These are phyloP conservation scores for Bubo scandiacus DNA, from an alignment of 2,113 vertebrate genomes.

Conservation along the genomic window DNA sequence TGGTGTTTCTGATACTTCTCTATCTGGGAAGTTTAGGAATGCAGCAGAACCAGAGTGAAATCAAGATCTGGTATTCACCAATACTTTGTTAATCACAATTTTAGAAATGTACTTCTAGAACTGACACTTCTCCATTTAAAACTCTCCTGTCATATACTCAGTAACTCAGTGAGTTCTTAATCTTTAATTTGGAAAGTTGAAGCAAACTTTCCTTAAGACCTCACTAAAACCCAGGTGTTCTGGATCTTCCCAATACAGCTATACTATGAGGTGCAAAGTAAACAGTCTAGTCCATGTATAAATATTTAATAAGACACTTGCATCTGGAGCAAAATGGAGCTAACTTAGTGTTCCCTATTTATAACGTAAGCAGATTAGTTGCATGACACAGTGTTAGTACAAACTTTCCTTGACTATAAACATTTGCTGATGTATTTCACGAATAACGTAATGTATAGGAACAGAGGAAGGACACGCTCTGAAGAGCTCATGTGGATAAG, in stretches of 20 bases:
- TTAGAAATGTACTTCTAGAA: background rate
- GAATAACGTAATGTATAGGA: conserved; percentile 57
- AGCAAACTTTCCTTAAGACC: background rate
- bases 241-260: conserved; percentile 61
- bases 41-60: background rate
- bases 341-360: conserved; percentile 45
- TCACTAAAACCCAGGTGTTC: conserved; percentile 62
- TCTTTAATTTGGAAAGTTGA: background rate
- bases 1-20: background rate
- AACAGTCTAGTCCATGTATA: conserved; percentile 71
- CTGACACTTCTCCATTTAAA: background rate
- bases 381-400: conserved; percentile 70
- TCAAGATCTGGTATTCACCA: background rate
- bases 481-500: background rate
- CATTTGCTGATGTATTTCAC: conserved; percentile 54
- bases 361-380: conserved; percentile 67
- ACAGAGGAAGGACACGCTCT: background rate
- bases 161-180: background rate
- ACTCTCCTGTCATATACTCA: background rate
- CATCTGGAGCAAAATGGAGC: conserved; percentile 60
- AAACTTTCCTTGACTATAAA: conserved; percentile 70
- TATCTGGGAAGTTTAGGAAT: background rate
- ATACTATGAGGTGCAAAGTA: conserved; percentile 58
- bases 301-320: conserved; percentile 77
- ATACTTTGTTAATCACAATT: background rate